Base-by-base conservation (phyloP, 2,888 invertebrate species). In the Apomyelois bistriatella region DNA sequence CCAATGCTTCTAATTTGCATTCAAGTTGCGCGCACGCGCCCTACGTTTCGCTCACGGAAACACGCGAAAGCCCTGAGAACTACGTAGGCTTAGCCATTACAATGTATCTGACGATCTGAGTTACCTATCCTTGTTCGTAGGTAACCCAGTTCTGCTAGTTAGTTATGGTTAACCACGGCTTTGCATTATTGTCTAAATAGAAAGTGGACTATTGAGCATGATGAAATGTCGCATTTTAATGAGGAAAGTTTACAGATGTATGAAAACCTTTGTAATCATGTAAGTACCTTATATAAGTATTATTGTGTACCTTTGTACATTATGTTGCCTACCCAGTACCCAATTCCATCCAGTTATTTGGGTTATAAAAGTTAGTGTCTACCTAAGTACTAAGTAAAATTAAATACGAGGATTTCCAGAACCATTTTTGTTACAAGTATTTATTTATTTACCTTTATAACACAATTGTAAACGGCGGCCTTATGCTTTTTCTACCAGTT, bases 31-130 rank as follows among this genome's bases (percentile, higher is more conserved):
- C 67, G 59, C 62, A 58, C 60, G 55, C 53, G 54, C 52, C 52
- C 59, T n/a, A 13, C 32, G 58, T 71, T 74, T 74, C 67, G 67
- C 68, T 73, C 66, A 67, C 66, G 65, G 64, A 41, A 48, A 41
- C 32, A 41, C 48, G 42, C 22, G 50, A 28, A 32, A 41, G 52
- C 55, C 49, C 30, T 40, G n/a, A 16, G 4, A 38, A 48, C 16
- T n/a, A 15, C 41, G 48, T 42, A 43, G 35, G 32, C 47, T 46
- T 4, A 22, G 46, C 37, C 15, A 16, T 35, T 46, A 32, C 46
- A 32, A 46, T 46, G 46, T 16, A 46, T 46, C 46, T 10, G 32
- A 46, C 13, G 32, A 32, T 46, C 46, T 35, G 32, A 22, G 13
- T 30, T 28, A 22, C 28, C 46, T 32, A 35, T 32, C 46, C 46